phyloP scores from a whole-genome alignment of 1,140 invertebrate species.

The Aphis gossypii region DNA sequence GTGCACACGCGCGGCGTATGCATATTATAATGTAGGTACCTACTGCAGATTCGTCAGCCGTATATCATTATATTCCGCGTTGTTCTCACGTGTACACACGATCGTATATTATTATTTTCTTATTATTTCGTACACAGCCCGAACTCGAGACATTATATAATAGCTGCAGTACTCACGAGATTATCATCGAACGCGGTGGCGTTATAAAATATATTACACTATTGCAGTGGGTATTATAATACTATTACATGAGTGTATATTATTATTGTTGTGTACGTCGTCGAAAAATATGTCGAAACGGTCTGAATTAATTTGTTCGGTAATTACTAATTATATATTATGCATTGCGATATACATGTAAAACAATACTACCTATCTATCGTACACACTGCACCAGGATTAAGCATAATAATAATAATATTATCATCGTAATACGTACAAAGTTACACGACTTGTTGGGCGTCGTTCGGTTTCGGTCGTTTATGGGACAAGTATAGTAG shows the following conservation, averaged over 20 bases:
- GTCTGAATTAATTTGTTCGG: background rate
- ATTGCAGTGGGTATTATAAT: background rate
- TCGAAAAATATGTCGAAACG: constrained; percentile 22
- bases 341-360: background rate
- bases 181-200: background rate
- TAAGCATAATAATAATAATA: background rate
- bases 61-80: background rate
- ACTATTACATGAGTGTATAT: background rate
- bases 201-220: background rate
- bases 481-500: too few relatives aligned
- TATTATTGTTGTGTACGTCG: background rate
- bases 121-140: background rate
- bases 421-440: background rate
- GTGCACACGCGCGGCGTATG: background rate
- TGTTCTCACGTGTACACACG: background rate
- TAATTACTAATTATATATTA: background rate
- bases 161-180: background rate
- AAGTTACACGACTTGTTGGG: background rate
- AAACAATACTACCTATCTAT: too few relatives aligned
- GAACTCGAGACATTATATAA: background rate
- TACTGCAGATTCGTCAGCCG: background rate
- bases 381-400: background rate
- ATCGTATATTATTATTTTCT: background rate
- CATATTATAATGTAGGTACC: background rate
- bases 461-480: background rate